Conservation (phyloP, 2,797 vertebrate genomes). For the Numenius phaeopus region DNA sequence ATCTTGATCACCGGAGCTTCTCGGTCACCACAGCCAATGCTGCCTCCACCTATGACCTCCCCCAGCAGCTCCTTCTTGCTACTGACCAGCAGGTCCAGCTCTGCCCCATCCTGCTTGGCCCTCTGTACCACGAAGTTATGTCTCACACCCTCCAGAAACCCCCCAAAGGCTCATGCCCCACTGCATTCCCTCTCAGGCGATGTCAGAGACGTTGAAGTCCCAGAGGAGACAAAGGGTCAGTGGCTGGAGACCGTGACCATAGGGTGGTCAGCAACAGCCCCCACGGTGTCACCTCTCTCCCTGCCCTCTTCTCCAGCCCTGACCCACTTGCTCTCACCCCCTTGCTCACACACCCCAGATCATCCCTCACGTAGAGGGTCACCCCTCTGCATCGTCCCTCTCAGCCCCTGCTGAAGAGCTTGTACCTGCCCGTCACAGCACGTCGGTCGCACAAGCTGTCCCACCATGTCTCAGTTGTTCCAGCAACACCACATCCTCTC, state of each 20-base stretch:
- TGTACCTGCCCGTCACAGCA: rapidly evolving
- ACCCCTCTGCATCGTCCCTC: not conserved
- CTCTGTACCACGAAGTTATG: not conserved
- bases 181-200: rapidly evolving
- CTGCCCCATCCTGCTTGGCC: not conserved
- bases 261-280: not conserved
- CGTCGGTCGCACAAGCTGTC: rapidly evolving
- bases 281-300: rapidly evolving
- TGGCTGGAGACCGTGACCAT: not conserved
- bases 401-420: not conserved
- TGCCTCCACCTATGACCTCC: not conserved
- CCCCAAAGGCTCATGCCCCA: rapidly evolving
- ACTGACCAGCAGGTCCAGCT: not conserved
- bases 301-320: not conserved
- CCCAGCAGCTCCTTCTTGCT: not conserved
- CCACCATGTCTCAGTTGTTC: not conserved
- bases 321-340: not conserved
- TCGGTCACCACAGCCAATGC: not conserved
- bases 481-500: not conserved
- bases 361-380: rapidly evolving
- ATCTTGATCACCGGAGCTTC: not conserved
- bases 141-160: not conserved
- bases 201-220: not conserved
- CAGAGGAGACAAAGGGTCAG: not conserved
- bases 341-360: rapidly evolving